Base-by-base conservation (phyloP, 2,888 invertebrate genomes). In the Drosophila lacicola region DNA sequence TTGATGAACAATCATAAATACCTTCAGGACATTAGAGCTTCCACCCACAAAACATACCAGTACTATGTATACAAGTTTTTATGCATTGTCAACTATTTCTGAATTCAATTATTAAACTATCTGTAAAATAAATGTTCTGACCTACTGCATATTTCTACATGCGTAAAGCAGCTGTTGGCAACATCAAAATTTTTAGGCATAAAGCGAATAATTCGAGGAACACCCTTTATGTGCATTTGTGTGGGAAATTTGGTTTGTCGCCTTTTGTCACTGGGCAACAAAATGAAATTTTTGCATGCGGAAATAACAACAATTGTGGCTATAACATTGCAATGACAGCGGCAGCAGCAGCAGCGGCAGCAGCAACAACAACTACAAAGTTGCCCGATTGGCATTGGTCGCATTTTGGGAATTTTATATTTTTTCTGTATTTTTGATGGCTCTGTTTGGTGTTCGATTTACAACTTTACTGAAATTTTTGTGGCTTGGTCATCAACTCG, bases 401-500 rank as follows among this genome's bases (percentile, higher is more conserved):
- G 71, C 68, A 58, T 61, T 63, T 58, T 51, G 53, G 57, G 67
- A 19, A 57, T 72, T 66, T 71, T 50, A 42, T n/a, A 19, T 47
- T 54, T 51, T 39, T 34, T 34, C 64, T 39, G 55, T 54, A 41
- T 55, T 34, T 37, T 46, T 54, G 49, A 41, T 62, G 45, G 25
- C 19, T 65, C 11, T 25, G 21, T 63, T 65, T 61, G 70, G 63
- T 45, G 70, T 76, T 76, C 75, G 75, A 76, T 78, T 85, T 82
- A 85, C 88, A 88, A 70, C 80, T 74, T 80, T 39, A 73, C 64
- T 56, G 66, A 79, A 71, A 78, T 63, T 82, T 85, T 80, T 82
- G 78, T 70, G 86, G 80, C 80, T 74, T 78, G 86, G 74, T 82
- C 82, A 85, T 70, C 88, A 85, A 83, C 82, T 85, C 71, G 86